Conservation (phyloP, 2,113 vertebrate species). For the Ancistrus triradiatus region DNA sequence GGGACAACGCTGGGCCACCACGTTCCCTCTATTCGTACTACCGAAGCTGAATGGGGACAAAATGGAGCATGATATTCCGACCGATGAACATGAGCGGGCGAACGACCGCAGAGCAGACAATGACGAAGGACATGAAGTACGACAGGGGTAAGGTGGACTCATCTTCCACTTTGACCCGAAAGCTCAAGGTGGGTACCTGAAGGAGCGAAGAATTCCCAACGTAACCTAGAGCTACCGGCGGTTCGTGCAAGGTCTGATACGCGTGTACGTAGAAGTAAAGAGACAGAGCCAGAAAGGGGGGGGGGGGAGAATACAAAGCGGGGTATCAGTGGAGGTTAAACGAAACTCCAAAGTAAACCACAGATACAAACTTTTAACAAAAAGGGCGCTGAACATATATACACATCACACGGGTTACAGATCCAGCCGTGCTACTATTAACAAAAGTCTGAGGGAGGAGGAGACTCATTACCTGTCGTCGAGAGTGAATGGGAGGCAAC, state of each 20-base stretch:
- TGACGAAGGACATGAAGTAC: too few species aligned
- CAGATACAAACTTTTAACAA: too few species aligned
- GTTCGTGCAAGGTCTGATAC: constrained; percentile 44
- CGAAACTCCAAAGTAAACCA: too few species aligned
- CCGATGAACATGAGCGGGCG: background rate
- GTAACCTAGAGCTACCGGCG: constrained; percentile 73
- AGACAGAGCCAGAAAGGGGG: constrained; percentile 15
- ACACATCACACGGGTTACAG: too few species aligned
- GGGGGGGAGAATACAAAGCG: constrained; percentile 15
- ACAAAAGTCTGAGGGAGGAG: background rate
- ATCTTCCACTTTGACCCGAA: background rate
- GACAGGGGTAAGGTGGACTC: constrained; percentile 18
- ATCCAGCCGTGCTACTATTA: too few species aligned
- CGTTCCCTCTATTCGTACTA: constrained; percentile 25
- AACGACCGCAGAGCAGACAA: constrained; percentile 9
- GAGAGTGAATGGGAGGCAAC: constrained; percentile 52
- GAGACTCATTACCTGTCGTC: constrained; percentile 60
- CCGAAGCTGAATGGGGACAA: constrained; percentile 29
- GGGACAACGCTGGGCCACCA: too few species aligned
- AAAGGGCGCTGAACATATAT: background rate
- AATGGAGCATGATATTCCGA: constrained; percentile 3
- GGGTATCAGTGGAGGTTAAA: background rate
- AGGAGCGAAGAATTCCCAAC: constrained; percentile 78
- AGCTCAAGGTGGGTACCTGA: constrained; percentile 66
- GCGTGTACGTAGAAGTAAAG: background rate